A percentile compares a stretch with the other conserved stretches of the same genome.
phyloP scores from a whole-genome alignment of 2,888 invertebrate genomes.

The Hyposoter dolosus region DNA sequence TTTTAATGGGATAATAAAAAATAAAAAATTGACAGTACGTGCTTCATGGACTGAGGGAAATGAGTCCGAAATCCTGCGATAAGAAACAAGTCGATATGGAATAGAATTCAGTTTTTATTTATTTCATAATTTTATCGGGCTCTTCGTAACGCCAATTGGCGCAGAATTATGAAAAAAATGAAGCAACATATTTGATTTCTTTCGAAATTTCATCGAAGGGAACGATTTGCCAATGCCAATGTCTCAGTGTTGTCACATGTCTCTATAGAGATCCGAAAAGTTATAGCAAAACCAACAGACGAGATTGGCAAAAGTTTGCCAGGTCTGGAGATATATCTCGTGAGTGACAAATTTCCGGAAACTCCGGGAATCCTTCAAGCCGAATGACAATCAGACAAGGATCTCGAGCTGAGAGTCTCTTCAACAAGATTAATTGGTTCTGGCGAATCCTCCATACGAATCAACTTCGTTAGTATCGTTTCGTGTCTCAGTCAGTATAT shows the following conservation, averaged over 20 bases:
- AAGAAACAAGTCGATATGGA: neutral
- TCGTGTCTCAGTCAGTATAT: neutral
- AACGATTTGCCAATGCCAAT: neutral
- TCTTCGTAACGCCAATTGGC: too few relatives aligned
- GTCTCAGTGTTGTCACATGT: neutral
- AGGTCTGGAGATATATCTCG: neutral
- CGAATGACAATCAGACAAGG: neutral
- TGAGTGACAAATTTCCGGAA: slow-evolving; percentile 4
- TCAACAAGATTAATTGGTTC: slow-evolving; percentile 16
- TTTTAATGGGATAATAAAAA: neutral
- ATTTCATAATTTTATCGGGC: neutral
- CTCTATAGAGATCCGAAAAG: neutral
- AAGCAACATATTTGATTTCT: too few relatives aligned
- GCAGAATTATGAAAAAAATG: neutral
- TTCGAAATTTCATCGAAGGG: neutral
- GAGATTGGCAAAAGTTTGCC: slow-evolving; percentile 18
- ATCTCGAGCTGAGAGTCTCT: neutral
- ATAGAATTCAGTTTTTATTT: neutral
- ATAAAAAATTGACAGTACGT: neutral
- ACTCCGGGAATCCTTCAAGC: slow-evolving; percentile 5
- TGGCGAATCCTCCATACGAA: neutral
- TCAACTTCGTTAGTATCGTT: neutral
- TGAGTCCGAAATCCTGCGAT: neutral
- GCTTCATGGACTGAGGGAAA: neutral
- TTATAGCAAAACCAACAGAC: neutral